These are phyloP conservation scores for Falco peregrinus DNA, from an alignment of 2,797 vertebrate genomes.

Conservation along the genomic window DNA sequence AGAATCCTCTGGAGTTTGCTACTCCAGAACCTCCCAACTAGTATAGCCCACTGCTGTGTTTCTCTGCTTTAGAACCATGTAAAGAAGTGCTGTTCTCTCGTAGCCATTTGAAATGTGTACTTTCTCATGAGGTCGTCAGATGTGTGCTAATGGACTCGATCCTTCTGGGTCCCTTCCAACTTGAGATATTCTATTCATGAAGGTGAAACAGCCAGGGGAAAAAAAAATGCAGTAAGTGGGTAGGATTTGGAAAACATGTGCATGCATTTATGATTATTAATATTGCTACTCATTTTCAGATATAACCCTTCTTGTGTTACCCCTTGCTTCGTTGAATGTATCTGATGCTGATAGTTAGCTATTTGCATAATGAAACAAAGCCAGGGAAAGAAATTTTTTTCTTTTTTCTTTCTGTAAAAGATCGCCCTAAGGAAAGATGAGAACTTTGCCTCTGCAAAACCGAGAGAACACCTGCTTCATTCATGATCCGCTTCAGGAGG, in stretches of 20 bases:
- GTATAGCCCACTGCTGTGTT: not conserved
- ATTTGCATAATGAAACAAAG: not conserved
- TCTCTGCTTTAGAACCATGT: not conserved
- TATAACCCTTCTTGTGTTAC: not conserved
- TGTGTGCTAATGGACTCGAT: rapidly evolving
- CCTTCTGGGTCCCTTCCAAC: not conserved
- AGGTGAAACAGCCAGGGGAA: not conserved
- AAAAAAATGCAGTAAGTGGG: not conserved
- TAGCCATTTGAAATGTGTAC: rapidly evolving
- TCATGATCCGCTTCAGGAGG: not conserved
- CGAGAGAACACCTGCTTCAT: not conserved
- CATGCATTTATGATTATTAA: not conserved
- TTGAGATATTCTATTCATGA: not conserved
- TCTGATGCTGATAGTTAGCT: not conserved
- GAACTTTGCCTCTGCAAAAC: not conserved
- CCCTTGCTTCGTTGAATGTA: not conserved
- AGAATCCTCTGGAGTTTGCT: not conserved
- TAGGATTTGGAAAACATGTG: not conserved
- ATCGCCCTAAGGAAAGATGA: not conserved
- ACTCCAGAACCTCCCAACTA: not conserved
- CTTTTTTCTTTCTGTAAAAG: not conserved
- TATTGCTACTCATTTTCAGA: not conserved
- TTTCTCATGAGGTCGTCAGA: not conserved
- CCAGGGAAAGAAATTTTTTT: not conserved
- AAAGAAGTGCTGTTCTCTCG: not conserved